Conservation (phyloP, 2,797 vertebrate genomes). For the Liasis olivaceus region DNA sequence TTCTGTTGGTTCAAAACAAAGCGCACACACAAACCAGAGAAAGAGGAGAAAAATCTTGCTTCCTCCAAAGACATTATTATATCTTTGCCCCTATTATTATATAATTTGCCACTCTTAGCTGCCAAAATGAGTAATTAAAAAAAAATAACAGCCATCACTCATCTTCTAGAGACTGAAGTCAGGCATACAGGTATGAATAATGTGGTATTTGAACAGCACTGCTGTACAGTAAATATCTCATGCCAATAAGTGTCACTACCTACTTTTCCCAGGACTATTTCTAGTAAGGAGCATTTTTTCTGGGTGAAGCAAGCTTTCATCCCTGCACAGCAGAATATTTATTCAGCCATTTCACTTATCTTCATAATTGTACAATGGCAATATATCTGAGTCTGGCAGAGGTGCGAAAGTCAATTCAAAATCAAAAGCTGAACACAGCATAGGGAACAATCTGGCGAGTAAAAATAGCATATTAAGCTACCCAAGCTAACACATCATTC, state of each 20-base stretch:
- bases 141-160: neutral
- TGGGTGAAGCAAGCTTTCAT: neutral
- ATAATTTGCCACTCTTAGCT: neutral
- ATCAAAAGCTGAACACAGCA: neutral
- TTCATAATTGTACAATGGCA: neutral
- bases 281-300: neutral
- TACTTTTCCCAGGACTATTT: neutral
- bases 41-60: neutral
- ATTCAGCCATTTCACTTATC: neutral
- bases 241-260: neutral
- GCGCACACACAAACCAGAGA: neutral
- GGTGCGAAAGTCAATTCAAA: conserved; percentile 12
- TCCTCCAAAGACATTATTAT: neutral
- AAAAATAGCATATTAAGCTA: neutral
- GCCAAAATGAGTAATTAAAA: neutral
- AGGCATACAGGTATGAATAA: neutral
- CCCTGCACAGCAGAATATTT: neutral
- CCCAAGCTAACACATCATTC: neutral
- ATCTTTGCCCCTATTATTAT: neutral
- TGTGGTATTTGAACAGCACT: neutral
- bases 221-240: neutral
- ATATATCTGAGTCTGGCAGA: neutral
- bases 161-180: neutral
- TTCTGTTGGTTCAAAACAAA: neutral
- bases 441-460: neutral